Evolutionary conservation across 1,140 invertebrate genomes (phyloP).

Genomic region (Papilio xuthus): DNA sequence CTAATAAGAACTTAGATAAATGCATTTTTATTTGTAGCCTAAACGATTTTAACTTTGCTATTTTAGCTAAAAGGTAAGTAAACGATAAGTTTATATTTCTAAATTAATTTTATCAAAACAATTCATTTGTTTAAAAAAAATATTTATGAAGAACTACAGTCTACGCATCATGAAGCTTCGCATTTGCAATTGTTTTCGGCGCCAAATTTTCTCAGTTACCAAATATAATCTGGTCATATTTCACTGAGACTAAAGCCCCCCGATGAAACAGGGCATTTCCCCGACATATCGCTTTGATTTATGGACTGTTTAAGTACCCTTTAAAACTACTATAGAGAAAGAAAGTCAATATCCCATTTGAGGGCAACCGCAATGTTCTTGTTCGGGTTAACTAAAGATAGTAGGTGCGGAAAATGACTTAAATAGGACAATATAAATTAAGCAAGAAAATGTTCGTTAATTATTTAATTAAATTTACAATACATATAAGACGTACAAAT

Average conservation of each 20-base stretch:
- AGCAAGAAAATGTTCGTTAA: not conserved
- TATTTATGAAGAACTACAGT: constrained; percentile 1
- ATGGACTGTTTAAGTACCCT: constrained; percentile 76
- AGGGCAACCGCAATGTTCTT: constrained; percentile 40
- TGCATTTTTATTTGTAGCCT: too few species aligned
- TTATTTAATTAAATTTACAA: not conserved
- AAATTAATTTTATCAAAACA: constrained; percentile 1
- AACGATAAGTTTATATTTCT: too few species aligned
- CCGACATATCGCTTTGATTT: constrained; percentile 78
- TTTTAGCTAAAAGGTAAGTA: too few species aligned
- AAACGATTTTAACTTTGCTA: too few species aligned
- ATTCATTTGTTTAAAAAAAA: constrained; percentile 30
- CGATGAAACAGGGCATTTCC: constrained; percentile 75
- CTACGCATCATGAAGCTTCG: constrained; percentile 3
- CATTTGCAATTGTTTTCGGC: constrained; percentile 41
- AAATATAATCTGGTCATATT: constrained; percentile 74
- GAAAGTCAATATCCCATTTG: constrained; percentile 61
- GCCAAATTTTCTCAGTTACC: constrained; percentile 46
- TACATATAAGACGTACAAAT: too few species aligned
- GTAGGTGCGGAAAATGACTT: not conserved
- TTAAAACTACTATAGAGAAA: constrained; percentile 73
- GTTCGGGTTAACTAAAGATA: constrained; percentile 17
- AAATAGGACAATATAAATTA: not conserved
- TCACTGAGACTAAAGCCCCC: constrained; percentile 62
- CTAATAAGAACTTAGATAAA: too few species aligned